phyloP scores from a whole-genome alignment of 2,113 vertebrate genomes.

The Formicarius rufipectus region DNA sequence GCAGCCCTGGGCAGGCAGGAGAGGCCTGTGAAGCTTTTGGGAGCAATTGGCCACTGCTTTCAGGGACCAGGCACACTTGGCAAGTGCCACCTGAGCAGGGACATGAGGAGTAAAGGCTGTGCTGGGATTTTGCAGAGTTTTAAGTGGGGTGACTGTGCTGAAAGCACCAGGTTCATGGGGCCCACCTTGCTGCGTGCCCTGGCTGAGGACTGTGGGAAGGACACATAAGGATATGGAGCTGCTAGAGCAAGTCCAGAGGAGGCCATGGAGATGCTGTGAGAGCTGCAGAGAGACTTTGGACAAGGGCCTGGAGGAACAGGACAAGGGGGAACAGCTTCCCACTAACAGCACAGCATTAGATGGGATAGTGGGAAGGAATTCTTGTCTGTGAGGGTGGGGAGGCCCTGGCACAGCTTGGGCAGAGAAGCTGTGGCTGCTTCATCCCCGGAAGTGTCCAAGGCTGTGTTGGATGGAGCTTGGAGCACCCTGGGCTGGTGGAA shows the following conservation, averaged over 20 bases:
- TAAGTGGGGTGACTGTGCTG: background rate
- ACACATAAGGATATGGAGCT: background rate
- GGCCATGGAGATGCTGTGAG: rapidly evolving
- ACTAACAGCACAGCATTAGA: background rate
- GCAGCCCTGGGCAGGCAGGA: background rate
- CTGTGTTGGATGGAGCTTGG: rapidly evolving
- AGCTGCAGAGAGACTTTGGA: background rate
- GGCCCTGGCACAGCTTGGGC: background rate
- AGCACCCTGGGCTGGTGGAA: rapidly evolving
- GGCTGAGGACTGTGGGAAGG: background rate
- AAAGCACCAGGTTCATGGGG: rapidly evolving
- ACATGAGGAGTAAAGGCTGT: rapidly evolving
- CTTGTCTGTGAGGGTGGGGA: rapidly evolving
- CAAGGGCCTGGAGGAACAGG: background rate
- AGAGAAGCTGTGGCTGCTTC: background rate
- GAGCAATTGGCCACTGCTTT: rapidly evolving
- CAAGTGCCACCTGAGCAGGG: rapidly evolving
- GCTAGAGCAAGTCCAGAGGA: background rate
- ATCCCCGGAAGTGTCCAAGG: rapidly evolving
- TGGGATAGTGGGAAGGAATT: background rate
- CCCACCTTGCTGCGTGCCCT: background rate
- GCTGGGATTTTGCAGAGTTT: background rate
- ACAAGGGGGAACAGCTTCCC: background rate
- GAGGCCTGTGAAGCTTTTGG: background rate
- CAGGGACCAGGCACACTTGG: background rate